These are phyloP conservation scores for Reinhardtius hippoglossoides DNA, from an alignment of 2,113 vertebrate genomes.

Conservation along the genomic window DNA sequence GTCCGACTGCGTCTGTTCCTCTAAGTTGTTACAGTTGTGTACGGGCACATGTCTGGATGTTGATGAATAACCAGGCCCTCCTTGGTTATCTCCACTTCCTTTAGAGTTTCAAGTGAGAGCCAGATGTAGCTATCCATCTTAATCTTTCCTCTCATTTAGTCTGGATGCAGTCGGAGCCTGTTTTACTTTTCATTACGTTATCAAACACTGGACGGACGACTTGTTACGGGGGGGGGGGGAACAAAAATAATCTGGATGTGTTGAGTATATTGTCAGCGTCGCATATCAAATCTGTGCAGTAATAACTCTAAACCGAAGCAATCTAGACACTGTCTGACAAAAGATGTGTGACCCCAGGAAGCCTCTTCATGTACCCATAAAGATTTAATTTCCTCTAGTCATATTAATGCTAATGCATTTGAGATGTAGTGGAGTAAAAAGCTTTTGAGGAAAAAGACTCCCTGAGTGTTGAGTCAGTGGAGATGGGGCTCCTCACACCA, in stretches of 20 bases:
- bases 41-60: constrained; percentile 72
- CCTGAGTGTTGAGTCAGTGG: constrained; percentile 71
- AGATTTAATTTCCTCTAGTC: constrained; percentile 56
- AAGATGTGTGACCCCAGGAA: constrained; percentile 40
- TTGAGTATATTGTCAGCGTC: constrained; percentile 53
- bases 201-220: constrained; percentile 51
- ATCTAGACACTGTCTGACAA: constrained; percentile 41
- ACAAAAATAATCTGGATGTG: constrained; percentile 55
- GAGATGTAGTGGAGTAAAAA: constrained; percentile 72
- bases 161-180: constrained; percentile 50
- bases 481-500: constrained; percentile 73
- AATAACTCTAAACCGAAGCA: not conserved
- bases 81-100: constrained; percentile 80
- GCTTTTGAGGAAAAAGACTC: constrained; percentile 40
- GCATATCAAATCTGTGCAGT: constrained; percentile 1
- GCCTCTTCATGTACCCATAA: constrained; percentile 54
- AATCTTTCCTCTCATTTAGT: constrained; percentile 77
- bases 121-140: constrained; percentile 81
- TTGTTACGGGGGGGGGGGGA: constrained; percentile 21
- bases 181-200: constrained; percentile 73
- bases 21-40: constrained; percentile 57
- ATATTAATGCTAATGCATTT: constrained; percentile 77
- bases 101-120: constrained; percentile 72
- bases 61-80: constrained; percentile 79
- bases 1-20: constrained; percentile 62